These are phyloP conservation scores for Blennius ocellaris DNA, from an alignment of 2,113 vertebrate genomes.

Conservation along the genomic window DNA sequence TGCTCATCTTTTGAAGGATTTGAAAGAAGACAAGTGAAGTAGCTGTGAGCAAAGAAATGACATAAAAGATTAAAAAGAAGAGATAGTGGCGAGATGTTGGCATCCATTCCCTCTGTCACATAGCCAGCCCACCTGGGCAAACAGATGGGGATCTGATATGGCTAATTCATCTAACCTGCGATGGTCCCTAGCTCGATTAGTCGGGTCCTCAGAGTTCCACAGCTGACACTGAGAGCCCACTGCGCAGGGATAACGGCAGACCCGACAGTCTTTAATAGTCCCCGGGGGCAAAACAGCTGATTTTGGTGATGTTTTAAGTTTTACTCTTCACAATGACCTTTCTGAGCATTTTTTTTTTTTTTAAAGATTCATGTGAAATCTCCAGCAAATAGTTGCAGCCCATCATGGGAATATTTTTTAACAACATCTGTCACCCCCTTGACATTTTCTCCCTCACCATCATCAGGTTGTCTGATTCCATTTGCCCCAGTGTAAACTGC, in stretches of 20 bases:
- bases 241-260: conserved; percentile 28
- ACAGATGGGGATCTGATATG: conserved; percentile 76
- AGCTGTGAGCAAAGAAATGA: conserved; percentile 20
- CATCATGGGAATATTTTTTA: too few species aligned
- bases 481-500: too few species aligned
- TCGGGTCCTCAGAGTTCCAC: conserved; percentile 39
- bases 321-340: too few species aligned
- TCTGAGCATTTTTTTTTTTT: too few species aligned
- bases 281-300: too few species aligned
- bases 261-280: conserved; percentile 9
- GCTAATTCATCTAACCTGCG: conserved; percentile 73
- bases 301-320: too few species aligned
- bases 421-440: too few species aligned
- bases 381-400: too few species aligned
- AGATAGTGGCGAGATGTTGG: conserved; percentile 52
- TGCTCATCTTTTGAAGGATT: conserved; percentile 3
- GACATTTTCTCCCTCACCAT: too few species aligned
- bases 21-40: background rate
- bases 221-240: conserved; percentile 19
- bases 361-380: too few species aligned
- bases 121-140: conserved; percentile 70
- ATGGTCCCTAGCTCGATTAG: conserved; percentile 68
- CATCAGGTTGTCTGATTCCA: too few species aligned
- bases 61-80: conserved; percentile 26
- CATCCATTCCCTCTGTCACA: conserved; percentile 51